Conservation (phyloP, 2,797 vertebrate genomes). For the Pseudotriccus pelzelni region DNA sequence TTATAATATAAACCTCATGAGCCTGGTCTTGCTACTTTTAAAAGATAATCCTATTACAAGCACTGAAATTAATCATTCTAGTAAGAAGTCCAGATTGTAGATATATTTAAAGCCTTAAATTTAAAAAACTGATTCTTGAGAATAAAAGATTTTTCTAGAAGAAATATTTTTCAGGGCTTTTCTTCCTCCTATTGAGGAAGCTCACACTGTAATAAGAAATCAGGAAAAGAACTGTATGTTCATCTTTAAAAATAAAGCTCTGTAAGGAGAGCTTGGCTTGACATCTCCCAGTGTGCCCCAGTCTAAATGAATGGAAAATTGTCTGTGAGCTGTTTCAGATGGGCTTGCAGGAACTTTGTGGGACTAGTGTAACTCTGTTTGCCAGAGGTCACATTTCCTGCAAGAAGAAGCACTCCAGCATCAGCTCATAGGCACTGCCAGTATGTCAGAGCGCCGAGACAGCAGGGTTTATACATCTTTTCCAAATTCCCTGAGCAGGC, state of each 20-base stretch:
- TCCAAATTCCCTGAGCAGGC: neutral
- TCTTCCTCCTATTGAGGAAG: neutral
- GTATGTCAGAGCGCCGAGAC: neutral
- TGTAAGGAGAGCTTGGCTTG: neutral
- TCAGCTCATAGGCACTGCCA: fast-evolving
- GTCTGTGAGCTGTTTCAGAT: neutral
- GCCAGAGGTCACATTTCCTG: neutral
- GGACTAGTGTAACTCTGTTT: neutral
- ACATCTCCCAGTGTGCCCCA: neutral
- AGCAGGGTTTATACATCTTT: neutral
- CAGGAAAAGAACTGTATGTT: neutral
- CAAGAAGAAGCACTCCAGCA: neutral
- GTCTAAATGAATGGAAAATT: neutral
- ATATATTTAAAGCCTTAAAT: neutral
- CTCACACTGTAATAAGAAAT: neutral
- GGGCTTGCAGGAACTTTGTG: neutral
- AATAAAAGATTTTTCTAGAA: neutral
- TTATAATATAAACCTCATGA: neutral
- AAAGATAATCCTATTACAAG: neutral
- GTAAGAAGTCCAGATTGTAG: neutral
- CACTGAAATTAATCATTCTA: neutral
- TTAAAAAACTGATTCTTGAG: neutral
- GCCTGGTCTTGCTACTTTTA: neutral
- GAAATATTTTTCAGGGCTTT: neutral
- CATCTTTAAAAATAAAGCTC: neutral